Evolutionary conservation across 2,888 invertebrate species (phyloP), one percentile per base, ranked within the genome.

Genomic region (Blera fallax): DNA sequence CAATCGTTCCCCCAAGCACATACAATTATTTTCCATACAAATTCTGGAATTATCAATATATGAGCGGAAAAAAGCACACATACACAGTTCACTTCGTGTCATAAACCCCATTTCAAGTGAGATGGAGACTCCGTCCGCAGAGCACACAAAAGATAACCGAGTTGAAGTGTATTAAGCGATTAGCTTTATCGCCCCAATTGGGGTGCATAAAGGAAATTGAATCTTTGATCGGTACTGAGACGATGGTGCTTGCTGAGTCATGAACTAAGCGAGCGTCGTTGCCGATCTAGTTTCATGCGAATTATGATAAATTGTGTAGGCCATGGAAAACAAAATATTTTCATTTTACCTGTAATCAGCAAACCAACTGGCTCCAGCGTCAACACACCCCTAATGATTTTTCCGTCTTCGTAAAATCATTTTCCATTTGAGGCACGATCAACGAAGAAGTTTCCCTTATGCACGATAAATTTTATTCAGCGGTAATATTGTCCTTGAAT

Each of bases 301-400:
- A 34, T 34, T 16, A 5, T 52, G 1, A 2, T 52, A 2, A 2
- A 3, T 7, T 5, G 18, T 50, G 21, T 10, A 1, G 11, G 8
- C 16, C 1, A 2, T 27, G 3, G 4, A 16, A 56, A 48, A 5
- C 16, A 10, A 21, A 48, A 48, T 48, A 14, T 14, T 40, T 14
- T 14, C n/a, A 45, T 3, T 56, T 80, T 80, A 85, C 85, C 85
- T 85, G 80, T 77, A 27, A 85, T 76, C 85, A 81, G 85, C 81
- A 85, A 85, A 85, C 77, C 85, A 77, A 85, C 48, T 81, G 72
- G 85, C 21, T 45, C 81, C 62, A 76, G 60, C 80, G 67, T 76
- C 65, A 81, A 85, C 85, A 85, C 85, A 81, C 85, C 80, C 69
- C 60, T 85, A 85, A 85, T 85, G 76, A 85, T 80, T 85, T 85